These are phyloP conservation scores for Rhagium mordax DNA, from an alignment of 2,888 invertebrate genomes.

Conservation along the genomic window DNA sequence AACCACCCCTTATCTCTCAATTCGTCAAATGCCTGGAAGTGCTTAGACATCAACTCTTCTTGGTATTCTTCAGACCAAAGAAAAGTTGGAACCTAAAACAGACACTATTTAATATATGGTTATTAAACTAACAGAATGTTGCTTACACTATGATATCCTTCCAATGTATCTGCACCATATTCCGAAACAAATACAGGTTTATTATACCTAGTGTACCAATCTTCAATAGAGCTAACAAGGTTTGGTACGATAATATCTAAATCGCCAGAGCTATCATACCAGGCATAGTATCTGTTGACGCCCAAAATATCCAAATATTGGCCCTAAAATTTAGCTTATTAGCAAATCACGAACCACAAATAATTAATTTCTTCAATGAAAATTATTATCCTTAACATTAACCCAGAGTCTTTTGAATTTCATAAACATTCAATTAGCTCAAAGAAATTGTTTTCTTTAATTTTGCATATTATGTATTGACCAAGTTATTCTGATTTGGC, in stretches of 20 bases:
- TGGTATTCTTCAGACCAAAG: conserved; percentile 99
- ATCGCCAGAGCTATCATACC: conserved; percentile 92
- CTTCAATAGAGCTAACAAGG: conserved; percentile 82
- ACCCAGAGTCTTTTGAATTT: no score
- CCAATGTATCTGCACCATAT: conserved; percentile 95
- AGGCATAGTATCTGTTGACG: conserved; percentile 96
- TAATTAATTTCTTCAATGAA: no score
- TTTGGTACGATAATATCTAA: conserved; percentile 81
- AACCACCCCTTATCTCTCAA: conserved; percentile 84
- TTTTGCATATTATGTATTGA: no score
- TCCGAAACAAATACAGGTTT: conserved; percentile 96
- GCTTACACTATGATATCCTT: conserved; percentile 83
- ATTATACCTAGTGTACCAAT: conserved; percentile 85
- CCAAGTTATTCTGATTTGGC: no score
- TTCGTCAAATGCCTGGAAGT: conserved; percentile 94
- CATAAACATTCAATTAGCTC: no score
- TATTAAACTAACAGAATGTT: conserved; percentile 75
- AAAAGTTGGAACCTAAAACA: conserved; percentile 74
- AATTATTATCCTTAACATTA: no score
- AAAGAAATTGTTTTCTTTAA: no score
- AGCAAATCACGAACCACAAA: no score
- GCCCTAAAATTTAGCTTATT: conserved; percentile 77
- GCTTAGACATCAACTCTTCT: conserved; percentile 83
- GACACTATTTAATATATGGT: background rate
- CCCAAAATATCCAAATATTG: conserved; percentile 89